Conservation (phyloP, 2,888 invertebrate species). For the Ischnura elegans region DNA sequence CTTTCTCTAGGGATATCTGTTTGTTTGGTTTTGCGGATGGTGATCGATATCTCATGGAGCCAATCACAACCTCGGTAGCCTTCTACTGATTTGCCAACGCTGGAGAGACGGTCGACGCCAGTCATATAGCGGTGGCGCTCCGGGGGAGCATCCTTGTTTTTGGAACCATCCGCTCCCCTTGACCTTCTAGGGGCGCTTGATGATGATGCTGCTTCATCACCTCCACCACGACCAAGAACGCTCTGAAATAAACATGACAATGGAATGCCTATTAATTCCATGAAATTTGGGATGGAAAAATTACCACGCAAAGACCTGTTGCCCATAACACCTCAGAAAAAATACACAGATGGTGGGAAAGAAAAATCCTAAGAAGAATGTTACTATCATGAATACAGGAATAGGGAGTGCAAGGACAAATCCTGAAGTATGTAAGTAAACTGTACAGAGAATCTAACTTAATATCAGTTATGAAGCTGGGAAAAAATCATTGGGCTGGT, state of each 20-base stretch:
- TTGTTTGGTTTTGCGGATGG: slow-evolving; percentile 88
- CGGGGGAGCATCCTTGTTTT: slow-evolving; percentile 19
- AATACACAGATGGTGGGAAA: too few species aligned
- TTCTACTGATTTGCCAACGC: slow-evolving; percentile 77
- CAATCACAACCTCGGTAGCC: slow-evolving; percentile 89
- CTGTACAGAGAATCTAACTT: too few species aligned
- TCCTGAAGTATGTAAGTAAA: too few species aligned
- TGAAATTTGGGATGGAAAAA: too few species aligned
- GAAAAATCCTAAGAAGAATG: too few species aligned
- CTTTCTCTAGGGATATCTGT: slow-evolving; percentile 85
- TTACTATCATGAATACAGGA: too few species aligned
- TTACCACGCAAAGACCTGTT: too few species aligned
- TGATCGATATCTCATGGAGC: slow-evolving; percentile 94
- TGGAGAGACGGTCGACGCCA: slow-evolving; percentile 22
- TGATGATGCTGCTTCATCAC: not conserved
- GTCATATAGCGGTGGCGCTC: slow-evolving; percentile 37
- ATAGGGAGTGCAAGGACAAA: too few species aligned
- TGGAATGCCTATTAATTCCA: not conserved
- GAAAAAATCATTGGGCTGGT: too few species aligned
- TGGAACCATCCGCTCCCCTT: slow-evolving; percentile 40
- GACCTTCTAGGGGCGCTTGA: not conserved
- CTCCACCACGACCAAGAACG: not conserved
- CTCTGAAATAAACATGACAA: not conserved
- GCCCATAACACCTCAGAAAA: too few species aligned
- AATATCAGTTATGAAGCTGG: too few species aligned